Base-by-base conservation (phyloP, 2,888 invertebrate genomes). In the Acheta domesticus region DNA sequence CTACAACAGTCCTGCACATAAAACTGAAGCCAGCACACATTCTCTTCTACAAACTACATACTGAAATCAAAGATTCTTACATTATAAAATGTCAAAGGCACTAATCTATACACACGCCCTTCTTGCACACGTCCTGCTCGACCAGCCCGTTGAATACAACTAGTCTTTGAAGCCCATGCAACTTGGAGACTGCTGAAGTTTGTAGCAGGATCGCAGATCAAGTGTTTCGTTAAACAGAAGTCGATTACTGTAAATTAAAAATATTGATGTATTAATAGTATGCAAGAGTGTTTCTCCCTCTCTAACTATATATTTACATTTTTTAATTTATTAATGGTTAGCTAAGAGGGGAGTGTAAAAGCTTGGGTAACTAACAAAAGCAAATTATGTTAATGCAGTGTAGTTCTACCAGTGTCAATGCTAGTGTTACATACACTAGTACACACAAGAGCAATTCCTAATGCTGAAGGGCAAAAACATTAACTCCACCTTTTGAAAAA, bases 131-230 rank as follows among this genome's bases (percentile, higher is more conserved):
- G 91, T 1, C 98, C 98, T 79, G 96, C 95, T 81, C 98, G 92
- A 2, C 98, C 98, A 76, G 93, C 91, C 79, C 98, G 91, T 87
- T 98, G 98, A 49, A 91, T 92, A 85, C 96, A 97, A 87, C 94
- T 97, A 0, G 93, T 92, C 85, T 94, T 93, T 0, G 97, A 94
- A 0, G 97, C 96, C 98, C 98, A 98, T 80, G 90, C 89, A 82
- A 97, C 85, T 84, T 93, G 91, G 76, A 98, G 89, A 76, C 92
- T 91, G 23, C 93, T 91, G 85, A 93, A 95, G 88, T 95, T 95
- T 0, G 96, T 94, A 0, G 88, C 87, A 1, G 90, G 88, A 85
- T 98, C 95, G 77, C 93, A 92, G 11, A 93, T 89, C 83, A 96
- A 87, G 62, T 91, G 90, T 88, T 97, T 98, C 81, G 95, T 95